Percentiles rank a stretch among this genome's conserved stretches.
Conservation (phyloP, 2,888 invertebrate species). For the Leucozona laternaria region DNA sequence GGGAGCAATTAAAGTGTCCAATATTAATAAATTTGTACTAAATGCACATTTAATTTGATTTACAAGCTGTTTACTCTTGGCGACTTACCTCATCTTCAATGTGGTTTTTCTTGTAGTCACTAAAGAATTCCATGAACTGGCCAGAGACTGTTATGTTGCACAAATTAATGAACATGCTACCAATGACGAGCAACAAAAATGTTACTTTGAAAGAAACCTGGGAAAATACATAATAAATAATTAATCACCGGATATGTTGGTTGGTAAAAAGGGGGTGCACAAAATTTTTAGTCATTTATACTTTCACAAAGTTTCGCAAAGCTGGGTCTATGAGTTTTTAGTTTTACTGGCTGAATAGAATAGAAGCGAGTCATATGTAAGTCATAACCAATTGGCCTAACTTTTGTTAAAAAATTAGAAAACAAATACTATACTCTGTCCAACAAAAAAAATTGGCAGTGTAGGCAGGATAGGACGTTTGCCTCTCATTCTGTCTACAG, state of each 20-base stretch:
- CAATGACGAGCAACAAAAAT: conserved; percentile 12
- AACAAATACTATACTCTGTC: too few relatives aligned
- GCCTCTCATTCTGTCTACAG: too few relatives aligned
- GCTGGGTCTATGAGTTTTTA: too few relatives aligned
- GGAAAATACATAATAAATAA: neutral
- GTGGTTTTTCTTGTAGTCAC: conserved; percentile 81
- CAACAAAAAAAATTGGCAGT: too few relatives aligned
- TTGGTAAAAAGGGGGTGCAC: neutral
- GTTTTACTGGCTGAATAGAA: too few relatives aligned
- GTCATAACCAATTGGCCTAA: too few relatives aligned
- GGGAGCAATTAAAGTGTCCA: conserved; percentile 59
- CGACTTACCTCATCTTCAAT: conserved; percentile 80
- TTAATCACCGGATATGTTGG: neutral
- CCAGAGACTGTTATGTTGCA: neutral
- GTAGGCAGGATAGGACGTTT: too few relatives aligned
- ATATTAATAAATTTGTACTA: neutral
- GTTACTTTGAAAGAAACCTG: conserved; percentile 31
- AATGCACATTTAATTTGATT: conserved; percentile 14
- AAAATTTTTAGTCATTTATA: neutral
- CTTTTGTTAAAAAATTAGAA: too few relatives aligned
- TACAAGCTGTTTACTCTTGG: neutral
- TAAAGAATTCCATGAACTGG: conserved; percentile 80
- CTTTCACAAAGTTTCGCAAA: too few relatives aligned
- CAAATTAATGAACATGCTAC: neutral
- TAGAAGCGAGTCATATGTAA: too few relatives aligned